Conservation (phyloP, 2,888 invertebrate genomes). For the Galerucella nymphaeae region DNA sequence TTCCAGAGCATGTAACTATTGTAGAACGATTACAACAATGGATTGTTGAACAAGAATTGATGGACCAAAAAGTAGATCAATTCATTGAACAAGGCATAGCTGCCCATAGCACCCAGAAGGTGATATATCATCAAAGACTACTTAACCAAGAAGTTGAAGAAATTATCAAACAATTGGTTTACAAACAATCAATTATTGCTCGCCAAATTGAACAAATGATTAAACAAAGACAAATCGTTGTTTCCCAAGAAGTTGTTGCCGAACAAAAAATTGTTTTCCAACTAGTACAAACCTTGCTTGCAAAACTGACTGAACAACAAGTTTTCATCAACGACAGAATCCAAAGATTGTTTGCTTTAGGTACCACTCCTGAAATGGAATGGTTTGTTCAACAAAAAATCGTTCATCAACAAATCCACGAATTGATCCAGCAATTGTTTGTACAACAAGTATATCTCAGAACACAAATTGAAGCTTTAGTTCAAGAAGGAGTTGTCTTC, state of each 20-base stretch:
- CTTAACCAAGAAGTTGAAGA: background rate
- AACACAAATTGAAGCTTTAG: background rate
- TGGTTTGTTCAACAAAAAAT: background rate
- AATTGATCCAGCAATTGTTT: slow-evolving; percentile 8
- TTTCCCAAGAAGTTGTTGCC: slow-evolving; percentile 3
- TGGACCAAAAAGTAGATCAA: background rate
- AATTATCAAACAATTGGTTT: background rate
- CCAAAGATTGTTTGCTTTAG: background rate
- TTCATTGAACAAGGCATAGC: background rate
- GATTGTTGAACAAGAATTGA: background rate
- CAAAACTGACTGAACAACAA: background rate
- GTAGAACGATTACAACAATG: background rate
- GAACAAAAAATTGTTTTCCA: slow-evolving; percentile 7
- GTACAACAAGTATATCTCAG: background rate
- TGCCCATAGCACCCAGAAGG: background rate
- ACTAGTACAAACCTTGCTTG: background rate
- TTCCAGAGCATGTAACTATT: background rate
- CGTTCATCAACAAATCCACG: background rate
- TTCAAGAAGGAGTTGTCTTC: background rate
- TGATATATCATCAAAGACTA: background rate
- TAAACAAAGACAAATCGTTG: slow-evolving; percentile 5
- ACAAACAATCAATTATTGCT: background rate
- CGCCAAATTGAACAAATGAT: slow-evolving; percentile 7
- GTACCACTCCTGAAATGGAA: background rate
- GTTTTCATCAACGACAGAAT: background rate